Percentiles rank a stretch among this genome's conserved stretches.
phyloP scores from a whole-genome alignment of 2,797 vertebrate genomes.

The Hozukius guyotensis region DNA sequence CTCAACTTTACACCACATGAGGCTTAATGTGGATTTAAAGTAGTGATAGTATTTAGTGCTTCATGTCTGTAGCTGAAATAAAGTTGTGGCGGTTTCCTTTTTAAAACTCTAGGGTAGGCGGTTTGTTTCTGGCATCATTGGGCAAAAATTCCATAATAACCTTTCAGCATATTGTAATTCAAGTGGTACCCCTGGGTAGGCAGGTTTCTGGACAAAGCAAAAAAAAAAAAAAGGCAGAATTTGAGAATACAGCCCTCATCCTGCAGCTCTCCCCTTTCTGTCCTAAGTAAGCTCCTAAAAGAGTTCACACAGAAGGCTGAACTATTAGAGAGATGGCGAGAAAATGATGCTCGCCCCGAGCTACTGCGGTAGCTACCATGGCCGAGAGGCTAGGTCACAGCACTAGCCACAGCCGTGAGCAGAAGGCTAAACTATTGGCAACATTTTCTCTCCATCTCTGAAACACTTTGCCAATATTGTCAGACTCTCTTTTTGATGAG shows the following conservation, averaged over 20 bases:
- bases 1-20: neutral
- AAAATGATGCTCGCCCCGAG: neutral
- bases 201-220: neutral
- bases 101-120: neutral
- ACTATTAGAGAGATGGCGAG: neutral
- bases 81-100: neutral
- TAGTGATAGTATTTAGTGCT: neutral
- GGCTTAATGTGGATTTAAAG: neutral
- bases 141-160: neutral
- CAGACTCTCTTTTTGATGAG: neutral
- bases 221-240: neutral
- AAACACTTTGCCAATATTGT: neutral
- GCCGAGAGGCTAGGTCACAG: neutral
- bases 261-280: neutral
- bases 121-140: neutral
- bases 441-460: neutral
- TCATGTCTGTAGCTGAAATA: neutral
- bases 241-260: neutral
- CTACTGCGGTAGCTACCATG: accelerated
- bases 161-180: neutral
- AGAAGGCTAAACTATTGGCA: neutral
- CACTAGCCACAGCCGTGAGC: too few relatives aligned
- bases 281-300: neutral
- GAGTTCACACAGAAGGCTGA: neutral
- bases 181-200: neutral